Conservation (phyloP, 92 coral and sea anemone genomes). For the Phenganax subtilis region DNA sequence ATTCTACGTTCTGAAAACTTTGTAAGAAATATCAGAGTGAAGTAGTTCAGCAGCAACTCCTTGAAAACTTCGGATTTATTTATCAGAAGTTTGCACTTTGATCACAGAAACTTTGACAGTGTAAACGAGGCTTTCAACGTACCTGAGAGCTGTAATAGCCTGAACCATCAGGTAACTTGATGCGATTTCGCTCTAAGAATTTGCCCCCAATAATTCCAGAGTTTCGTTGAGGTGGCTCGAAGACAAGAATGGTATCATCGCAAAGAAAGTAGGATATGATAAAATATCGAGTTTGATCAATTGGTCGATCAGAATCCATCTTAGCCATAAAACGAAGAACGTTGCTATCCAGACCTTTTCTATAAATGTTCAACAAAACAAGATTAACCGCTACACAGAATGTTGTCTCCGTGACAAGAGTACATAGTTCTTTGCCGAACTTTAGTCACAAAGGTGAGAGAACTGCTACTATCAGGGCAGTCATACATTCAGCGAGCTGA, state of each 20-base stretch:
- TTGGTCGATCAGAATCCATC: conserved; percentile 85
- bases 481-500: too few species aligned
- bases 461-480: too few species aligned
- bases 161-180: conserved; percentile 65
- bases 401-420: too few species aligned
- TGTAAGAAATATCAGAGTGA: too few species aligned
- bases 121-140: background rate
- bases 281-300: conserved; percentile 88
- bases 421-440: too few species aligned
- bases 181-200: conserved; percentile 81
- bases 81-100: too few species aligned
- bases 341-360: conserved; percentile 94
- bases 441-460: too few species aligned
- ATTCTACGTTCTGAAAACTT: too few species aligned
- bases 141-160: conserved; percentile 75
- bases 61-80: too few species aligned
- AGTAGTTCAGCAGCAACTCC: too few species aligned
- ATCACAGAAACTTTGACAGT: too few species aligned
- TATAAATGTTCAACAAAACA: conserved; percentile 21
- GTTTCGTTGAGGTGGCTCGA: conserved; percentile 95
- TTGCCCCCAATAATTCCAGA: conserved; percentile 97
- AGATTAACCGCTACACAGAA: too few species aligned
- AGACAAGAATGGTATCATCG: conserved; percentile 89
- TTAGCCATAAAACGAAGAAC: conserved; percentile 94
- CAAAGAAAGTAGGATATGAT: conserved; percentile 93